Base-by-base conservation (phyloP, 2,888 invertebrate genomes). In the Pantelozetes paolii region DNA sequence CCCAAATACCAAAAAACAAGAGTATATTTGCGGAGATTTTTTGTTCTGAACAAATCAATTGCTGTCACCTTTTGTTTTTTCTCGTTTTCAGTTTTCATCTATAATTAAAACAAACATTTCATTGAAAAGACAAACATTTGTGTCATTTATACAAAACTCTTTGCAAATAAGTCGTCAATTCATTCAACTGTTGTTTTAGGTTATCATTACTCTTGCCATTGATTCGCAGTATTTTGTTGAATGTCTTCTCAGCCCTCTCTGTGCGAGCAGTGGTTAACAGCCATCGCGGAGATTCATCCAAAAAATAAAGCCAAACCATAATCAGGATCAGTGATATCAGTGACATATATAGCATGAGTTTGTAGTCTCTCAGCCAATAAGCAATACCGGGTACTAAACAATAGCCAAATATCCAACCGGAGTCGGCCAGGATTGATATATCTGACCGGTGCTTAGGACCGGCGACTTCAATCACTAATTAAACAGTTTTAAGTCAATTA, bases 1-100 rank as follows among this genome's bases (percentile, higher is more conserved):
- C 82, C 82, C 73, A 20, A 77, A 76, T 69, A 71, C 73, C 32
- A 64, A 1, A 74, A n/a, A 11, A 75, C 71, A 13, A 75, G 18
- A 6, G 75, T 75, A 26, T 42, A 64, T 45, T 45, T 59, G 6
- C 75, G 18, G 13, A 75, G 42, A 18, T 64, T 57, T 18, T 23
- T 42, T n/a, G 59, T 71, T 36, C 28, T 64, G 36, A 71, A 67
- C 42, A 75, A 36, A 36, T 62, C 50, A 15, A 71, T 50, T 28
- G 71, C 15, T 18, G 30, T 15, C 1, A 59, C 28, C 8, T 13
- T 59, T 59, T 18, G 8, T 59, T 59, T 9, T 3, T 5, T 59
- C 9, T 59, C 30, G 9, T 15, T 59, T 13, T 59, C 30, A 1
- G 26, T 59, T 26, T 50, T 70, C 15, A 18, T 36, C n/a, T 73